Base-by-base conservation (phyloP, 2,888 invertebrate species). In the Muscina levida region DNA sequence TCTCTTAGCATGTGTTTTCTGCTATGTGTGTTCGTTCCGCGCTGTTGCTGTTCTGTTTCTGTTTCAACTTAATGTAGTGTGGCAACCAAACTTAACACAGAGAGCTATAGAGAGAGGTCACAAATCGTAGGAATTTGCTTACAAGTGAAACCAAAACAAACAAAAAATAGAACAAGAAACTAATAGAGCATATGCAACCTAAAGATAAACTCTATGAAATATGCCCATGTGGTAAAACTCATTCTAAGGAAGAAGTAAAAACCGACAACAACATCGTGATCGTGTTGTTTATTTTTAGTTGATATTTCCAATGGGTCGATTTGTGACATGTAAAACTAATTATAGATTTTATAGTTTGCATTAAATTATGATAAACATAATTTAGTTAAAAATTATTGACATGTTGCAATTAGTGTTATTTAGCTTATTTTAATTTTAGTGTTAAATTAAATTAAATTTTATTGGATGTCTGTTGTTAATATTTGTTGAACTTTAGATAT, bases 201-300 rank as follows among this genome's bases (percentile, higher is more conserved):
- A 31, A 31, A 31, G 31, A 31, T 31, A 31, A 31, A 31, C 31
- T 31, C 31, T 31, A 31, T 31, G 31, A 68, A 39, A 56, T 77
- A 77, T 75, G 77, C 65, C 77, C 81, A 81, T 81, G 81, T 81
- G 81, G 81, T 81, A 81, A 81, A 81, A 74, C 39, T 62, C 62
- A 62, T 62, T 62, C 39, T 37, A 62, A 51, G 11, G 62, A 42
- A 39, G 3, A 8, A 31, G 31, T 8, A 5, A 8, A 3, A 31
- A 8, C 31, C 13, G 24, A 22, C 44, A 59, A 17, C 37, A 17
- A 4, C 62, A 62, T 59, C 59, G 59, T 39, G 42, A 19, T 37
- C 59, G 39, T 2, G 59, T 10, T 31, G 59, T 17, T 31, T 31
- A 31, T 31, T 31, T 31, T 31, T 31, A 31, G 31, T 31, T 31